Evolutionary conservation across 1,140 invertebrate genomes (phyloP).

Genomic region (Drosophila tani): DNA sequence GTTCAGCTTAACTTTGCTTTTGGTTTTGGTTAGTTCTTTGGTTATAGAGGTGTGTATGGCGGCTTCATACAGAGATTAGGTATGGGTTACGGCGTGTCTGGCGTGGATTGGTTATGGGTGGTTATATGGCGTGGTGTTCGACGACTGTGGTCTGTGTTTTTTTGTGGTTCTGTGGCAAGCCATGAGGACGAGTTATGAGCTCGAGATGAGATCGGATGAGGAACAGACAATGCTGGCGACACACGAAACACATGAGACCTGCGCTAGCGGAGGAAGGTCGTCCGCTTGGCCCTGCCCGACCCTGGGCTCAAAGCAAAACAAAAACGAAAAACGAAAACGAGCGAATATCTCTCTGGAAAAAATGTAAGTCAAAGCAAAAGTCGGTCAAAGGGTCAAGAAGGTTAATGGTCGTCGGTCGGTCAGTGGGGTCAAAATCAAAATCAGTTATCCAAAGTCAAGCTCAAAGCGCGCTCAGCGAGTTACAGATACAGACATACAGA

Average conservation of each 20-base stretch:
- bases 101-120: constrained; percentile 55
- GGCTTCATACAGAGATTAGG: constrained; percentile 18
- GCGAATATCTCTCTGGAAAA: constrained; percentile 6
- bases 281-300: constrained; percentile 22
- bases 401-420: constrained; percentile 45
- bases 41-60: constrained; percentile 13
- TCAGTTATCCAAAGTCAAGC: constrained; percentile 42
- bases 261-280: constrained; percentile 24
- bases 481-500: constrained; percentile 19
- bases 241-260: constrained; percentile 47
- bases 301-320: constrained; percentile 17
- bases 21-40: constrained; percentile 9
- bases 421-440: constrained; percentile 20
- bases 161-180: constrained; percentile 46
- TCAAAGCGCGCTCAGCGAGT: constrained; percentile 29
- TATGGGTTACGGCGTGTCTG: constrained; percentile 28
- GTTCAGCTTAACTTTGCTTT: constrained; percentile 14
- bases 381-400: constrained; percentile 49
- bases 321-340: constrained; percentile 23
- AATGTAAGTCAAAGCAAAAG: constrained; percentile 56
- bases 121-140: constrained; percentile 37
- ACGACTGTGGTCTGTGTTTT: constrained; percentile 34
- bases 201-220: constrained; percentile 57
- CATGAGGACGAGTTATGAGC: constrained; percentile 61
- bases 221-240: constrained; percentile 69